phyloP scores from a whole-genome alignment of 2,113 vertebrate genomes.

The Myiopsitta monachus region DNA sequence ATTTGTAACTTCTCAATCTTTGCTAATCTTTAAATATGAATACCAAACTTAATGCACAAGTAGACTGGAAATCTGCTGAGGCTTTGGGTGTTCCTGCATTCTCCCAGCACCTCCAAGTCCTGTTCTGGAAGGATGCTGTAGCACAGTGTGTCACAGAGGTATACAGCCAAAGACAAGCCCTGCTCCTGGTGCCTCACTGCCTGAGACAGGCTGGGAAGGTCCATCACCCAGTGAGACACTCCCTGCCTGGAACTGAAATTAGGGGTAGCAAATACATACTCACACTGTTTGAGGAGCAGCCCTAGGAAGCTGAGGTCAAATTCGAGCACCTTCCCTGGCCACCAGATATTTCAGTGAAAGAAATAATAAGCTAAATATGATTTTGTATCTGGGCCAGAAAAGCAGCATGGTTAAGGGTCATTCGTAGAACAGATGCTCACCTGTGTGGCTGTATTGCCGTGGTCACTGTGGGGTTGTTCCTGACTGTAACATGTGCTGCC shows the following conservation, averaged over 20 bases:
- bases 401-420: not conserved
- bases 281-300: not conserved
- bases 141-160: not conserved
- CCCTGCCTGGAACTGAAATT: not conserved
- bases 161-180: accelerated
- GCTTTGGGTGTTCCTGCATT: not conserved
- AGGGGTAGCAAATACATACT: not conserved
- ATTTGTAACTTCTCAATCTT: not conserved
- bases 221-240: not conserved
- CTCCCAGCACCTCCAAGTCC: not conserved
- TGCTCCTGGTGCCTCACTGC: not conserved
- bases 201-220: not conserved
- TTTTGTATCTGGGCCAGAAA: not conserved
- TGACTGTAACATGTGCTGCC: not conserved
- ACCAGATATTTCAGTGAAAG: not conserved
- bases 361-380: not conserved
- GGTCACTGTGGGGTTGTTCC: not conserved
- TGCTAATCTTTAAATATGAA: not conserved
- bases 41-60: not conserved
- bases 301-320: not conserved
- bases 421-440: not conserved
- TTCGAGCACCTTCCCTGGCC: not conserved
- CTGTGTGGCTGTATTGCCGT: not conserved
- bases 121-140: not conserved
- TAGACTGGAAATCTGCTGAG: not conserved